These are phyloP conservation scores for Lordiphosa andalusiaca DNA, from an alignment of 2,888 invertebrate genomes.

Conservation along the genomic window DNA sequence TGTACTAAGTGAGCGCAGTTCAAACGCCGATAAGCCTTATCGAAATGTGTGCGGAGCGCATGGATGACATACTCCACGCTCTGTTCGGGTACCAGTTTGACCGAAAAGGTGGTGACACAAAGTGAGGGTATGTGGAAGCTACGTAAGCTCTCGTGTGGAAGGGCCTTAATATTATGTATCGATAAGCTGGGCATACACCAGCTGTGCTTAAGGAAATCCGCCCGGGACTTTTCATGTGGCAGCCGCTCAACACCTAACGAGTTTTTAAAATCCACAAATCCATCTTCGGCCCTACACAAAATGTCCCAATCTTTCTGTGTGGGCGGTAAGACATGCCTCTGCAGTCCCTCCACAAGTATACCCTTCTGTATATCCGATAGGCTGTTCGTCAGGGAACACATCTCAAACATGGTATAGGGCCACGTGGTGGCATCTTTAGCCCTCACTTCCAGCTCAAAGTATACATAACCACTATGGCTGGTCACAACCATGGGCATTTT, in stretches of 20 bases:
- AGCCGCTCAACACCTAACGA: not conserved
- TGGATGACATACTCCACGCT: conserved; percentile 13
- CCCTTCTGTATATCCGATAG: conserved; percentile 16
- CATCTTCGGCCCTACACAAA: conserved; percentile 25
- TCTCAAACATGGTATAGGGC: conserved; percentile 30
- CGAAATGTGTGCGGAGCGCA: conserved; percentile 21
- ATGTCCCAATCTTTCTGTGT: conserved; percentile 46
- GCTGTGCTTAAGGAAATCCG: conserved; percentile 33
- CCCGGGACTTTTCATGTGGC: conserved; percentile 27
- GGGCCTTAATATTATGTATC: conserved; percentile 24
- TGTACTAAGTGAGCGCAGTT: conserved; percentile 22
- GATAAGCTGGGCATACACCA: conserved; percentile 40
- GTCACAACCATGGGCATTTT: conserved; percentile 29
- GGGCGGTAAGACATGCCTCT: conserved; percentile 34
- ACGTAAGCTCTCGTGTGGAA: not conserved
- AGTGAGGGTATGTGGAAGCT: conserved; percentile 4
- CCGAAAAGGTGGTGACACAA: conserved; percentile 25
- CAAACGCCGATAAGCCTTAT: conserved; percentile 17
- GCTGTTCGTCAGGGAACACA: conserved; percentile 32
- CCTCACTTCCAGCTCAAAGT: conserved; percentile 34
- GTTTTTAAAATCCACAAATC: conserved; percentile 28
- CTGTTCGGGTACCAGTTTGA: conserved; percentile 46
- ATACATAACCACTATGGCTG: conserved; percentile 35
- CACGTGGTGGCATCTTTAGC: not conserved
- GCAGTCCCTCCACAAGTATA: conserved; percentile 4